These are phyloP conservation scores for Arctocebus calabarensis DNA, from an alignment of 2,797 vertebrate species.

Conservation along the genomic window DNA sequence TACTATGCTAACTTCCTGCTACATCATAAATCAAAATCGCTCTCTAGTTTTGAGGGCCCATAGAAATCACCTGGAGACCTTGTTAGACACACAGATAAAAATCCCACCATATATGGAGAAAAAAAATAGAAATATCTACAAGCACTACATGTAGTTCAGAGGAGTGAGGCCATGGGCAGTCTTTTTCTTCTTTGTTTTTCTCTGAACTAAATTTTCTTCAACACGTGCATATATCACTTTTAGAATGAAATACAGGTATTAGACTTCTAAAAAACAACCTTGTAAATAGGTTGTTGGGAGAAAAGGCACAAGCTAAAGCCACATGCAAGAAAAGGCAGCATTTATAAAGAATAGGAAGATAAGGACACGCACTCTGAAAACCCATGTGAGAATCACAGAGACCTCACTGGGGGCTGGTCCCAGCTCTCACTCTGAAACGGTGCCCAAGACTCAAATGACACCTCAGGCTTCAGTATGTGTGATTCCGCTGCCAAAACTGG, in stretches of 20 bases:
- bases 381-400: not conserved
- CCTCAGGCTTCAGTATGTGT: not conserved
- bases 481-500: not conserved
- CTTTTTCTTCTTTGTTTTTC: not conserved
- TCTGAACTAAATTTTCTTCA: not conserved
- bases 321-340: not conserved
- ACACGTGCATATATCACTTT: not conserved
- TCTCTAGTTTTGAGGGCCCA: not conserved
- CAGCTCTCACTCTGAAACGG: not conserved
- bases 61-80: not conserved
- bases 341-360: not conserved
- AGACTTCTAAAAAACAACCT: not conserved
- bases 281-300: not conserved
- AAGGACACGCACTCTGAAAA: not conserved
- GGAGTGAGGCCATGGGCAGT: no score
- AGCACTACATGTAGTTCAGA: not conserved
- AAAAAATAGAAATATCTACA: not conserved
- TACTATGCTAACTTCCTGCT: not conserved
- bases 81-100: not conserved
- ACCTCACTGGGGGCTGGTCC: rapidly evolving
- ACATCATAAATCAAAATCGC: not conserved
- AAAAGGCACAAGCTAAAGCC: not conserved
- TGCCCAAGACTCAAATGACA: not conserved
- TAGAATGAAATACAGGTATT: not conserved
- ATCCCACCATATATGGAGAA: not conserved